These are phyloP conservation scores for Azemiops feae DNA, from an alignment of 2,113 vertebrate genomes.

Conservation along the genomic window DNA sequence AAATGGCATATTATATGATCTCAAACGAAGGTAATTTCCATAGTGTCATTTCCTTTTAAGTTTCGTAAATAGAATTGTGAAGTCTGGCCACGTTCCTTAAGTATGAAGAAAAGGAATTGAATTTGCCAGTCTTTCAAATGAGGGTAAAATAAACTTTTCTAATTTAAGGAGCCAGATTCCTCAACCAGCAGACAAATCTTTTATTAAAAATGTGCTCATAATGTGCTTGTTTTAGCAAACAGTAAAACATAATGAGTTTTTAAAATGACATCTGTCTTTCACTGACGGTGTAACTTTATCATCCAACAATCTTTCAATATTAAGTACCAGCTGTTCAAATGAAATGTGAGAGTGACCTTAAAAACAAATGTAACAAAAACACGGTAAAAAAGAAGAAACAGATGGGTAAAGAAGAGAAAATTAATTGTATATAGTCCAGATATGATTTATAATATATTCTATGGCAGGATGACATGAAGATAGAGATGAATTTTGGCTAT, in stretches of 20 bases:
- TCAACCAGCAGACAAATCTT: conserved; percentile 25
- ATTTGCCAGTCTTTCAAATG: conserved; percentile 43
- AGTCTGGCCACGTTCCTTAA: conserved; percentile 7
- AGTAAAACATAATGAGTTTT: conserved; percentile 42
- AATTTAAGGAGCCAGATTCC: not conserved
- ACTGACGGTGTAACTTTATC: conserved; percentile 37
- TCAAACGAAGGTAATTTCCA: conserved; percentile 23
- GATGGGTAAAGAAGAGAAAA: conserved; percentile 35
- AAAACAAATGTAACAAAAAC: conserved; percentile 52
- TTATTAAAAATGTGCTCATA: not conserved
- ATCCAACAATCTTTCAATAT: conserved; percentile 52
- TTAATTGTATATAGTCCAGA: conserved; percentile 49
- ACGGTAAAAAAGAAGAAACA: conserved; percentile 40
- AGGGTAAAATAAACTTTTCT: conserved; percentile 43
- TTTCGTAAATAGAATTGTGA: conserved; percentile 44
- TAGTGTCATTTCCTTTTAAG: conserved; percentile 6
- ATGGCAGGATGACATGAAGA: not conserved
- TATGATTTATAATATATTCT: conserved; percentile 49
- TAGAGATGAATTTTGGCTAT: conserved; percentile 17
- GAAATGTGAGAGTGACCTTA: conserved; percentile 49
- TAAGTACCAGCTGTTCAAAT: conserved; percentile 42
- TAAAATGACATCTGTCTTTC: conserved; percentile 44
- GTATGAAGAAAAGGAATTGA: conserved; percentile 18
- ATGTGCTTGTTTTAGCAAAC: not conserved
- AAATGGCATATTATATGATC: conserved; percentile 22